phyloP scores from a whole-genome alignment of 2,888 invertebrate genomes.

The Synergus umbraculus region DNA sequence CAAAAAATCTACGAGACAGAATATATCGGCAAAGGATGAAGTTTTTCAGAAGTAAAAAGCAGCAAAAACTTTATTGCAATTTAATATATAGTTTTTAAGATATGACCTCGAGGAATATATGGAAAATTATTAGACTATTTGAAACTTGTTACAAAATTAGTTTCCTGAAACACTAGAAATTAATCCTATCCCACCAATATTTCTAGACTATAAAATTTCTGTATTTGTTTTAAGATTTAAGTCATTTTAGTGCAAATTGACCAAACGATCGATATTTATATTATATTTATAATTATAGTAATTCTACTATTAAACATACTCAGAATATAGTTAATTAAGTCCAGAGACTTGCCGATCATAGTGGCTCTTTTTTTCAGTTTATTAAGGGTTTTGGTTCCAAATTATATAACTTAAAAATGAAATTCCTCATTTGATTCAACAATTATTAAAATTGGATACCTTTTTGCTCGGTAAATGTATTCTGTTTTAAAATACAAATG shows the following conservation, averaged over 20 bases:
- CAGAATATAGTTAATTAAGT: conserved; percentile 59
- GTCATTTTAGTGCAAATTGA: conserved; percentile 10
- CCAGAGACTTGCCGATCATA: conserved; percentile 61
- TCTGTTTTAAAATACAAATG: no score
- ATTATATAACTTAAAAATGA: no score
- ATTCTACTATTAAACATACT: conserved; percentile 62
- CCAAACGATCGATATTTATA: conserved; percentile 6
- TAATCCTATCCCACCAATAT: conserved; percentile 17
- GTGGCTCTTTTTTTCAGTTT: conserved; percentile 10
- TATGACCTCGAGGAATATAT: conserved; percentile 20
- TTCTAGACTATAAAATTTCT: not conserved
- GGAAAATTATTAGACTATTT: conserved; percentile 38
- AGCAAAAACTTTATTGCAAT: conserved; percentile 6
- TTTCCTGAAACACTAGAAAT: conserved; percentile 1
- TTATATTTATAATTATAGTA: not conserved
- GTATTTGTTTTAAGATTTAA: not conserved
- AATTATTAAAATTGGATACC: no score
- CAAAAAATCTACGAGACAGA: not conserved
- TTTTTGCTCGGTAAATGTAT: no score
- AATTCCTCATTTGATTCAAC: no score
- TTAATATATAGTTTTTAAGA: conserved; percentile 17
- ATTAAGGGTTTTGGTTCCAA: not conserved
- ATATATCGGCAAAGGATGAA: conserved; percentile 18
- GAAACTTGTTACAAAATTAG: conserved; percentile 30
- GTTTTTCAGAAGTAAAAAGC: conserved; percentile 4